A percentile compares a stretch with the other conserved stretches of the same genome.
These are phyloP conservation scores for Sebastes iracundus DNA, from an alignment of 2,797 vertebrate species.

Conservation along the genomic window DNA sequence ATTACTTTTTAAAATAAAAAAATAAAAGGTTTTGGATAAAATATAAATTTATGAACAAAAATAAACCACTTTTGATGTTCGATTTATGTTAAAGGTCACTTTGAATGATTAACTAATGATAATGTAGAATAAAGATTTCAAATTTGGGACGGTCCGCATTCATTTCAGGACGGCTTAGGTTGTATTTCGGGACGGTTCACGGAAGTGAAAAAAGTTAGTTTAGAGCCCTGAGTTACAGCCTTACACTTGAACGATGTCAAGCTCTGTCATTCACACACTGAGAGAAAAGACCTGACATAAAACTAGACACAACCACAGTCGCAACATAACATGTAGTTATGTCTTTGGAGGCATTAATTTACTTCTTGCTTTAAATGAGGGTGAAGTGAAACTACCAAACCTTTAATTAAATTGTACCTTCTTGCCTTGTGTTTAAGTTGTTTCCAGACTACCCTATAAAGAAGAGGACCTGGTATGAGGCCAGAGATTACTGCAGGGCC, in stretches of 20 bases:
- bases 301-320: background rate
- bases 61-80: no score
- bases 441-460: background rate
- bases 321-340: background rate
- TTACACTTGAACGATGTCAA: background rate
- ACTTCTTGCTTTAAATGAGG: no score
- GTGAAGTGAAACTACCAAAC: background rate
- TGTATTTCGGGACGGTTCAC: no score
- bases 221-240: background rate
- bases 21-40: no score
- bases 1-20: no score
- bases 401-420: background rate
- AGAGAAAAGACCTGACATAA: background rate
- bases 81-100: no score
- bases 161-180: no score
- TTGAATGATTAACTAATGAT: no score
- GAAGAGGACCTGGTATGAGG: conserved; percentile 87
- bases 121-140: no score
- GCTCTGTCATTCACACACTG: background rate
- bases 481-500: conserved; percentile 84
- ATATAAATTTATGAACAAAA: no score
- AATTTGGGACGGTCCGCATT: no score
- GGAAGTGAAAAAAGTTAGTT: no score
- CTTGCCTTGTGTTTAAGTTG: conserved; percentile 34
- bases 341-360: background rate